phyloP scores from a whole-genome alignment of 2,113 vertebrate species.

The Cynocephalus volans region DNA sequence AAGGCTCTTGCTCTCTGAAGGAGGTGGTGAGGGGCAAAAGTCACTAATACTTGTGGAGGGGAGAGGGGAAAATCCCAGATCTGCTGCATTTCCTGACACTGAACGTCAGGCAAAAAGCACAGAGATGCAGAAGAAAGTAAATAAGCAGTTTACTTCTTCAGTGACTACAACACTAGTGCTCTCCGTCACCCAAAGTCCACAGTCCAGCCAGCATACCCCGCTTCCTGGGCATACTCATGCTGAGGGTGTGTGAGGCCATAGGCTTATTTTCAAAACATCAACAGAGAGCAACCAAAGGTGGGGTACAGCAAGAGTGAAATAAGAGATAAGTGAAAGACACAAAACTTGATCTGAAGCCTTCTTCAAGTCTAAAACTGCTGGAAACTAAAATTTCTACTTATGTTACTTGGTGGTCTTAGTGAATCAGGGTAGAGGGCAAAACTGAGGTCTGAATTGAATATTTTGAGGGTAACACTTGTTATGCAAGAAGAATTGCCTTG shows the following conservation, averaged over 20 bases:
- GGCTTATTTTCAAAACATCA: conserved; percentile 37
- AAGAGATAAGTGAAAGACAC: neutral
- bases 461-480: neutral
- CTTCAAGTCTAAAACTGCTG: neutral
- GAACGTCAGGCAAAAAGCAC: neutral
- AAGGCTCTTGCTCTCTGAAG: neutral
- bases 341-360: neutral
- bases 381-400: neutral
- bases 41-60: neutral
- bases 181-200: neutral
- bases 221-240: neutral
- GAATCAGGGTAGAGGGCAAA: neutral
- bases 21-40: neutral
- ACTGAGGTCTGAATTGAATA: neutral
- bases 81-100: neutral
- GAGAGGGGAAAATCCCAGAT: neutral
- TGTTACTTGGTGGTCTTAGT: neutral
- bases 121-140: neutral
- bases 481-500: neutral
- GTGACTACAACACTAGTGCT: neutral
- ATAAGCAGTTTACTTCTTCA: neutral
- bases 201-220: neutral
- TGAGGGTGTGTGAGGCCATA: neutral
- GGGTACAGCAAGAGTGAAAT: neutral
- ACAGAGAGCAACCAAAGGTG: neutral